Percentiles rank a stretch among this genome's conserved stretches.
Evolutionary conservation across 2,888 invertebrate species (phyloP).

Genomic region (Parnassius glacialis): DNA sequence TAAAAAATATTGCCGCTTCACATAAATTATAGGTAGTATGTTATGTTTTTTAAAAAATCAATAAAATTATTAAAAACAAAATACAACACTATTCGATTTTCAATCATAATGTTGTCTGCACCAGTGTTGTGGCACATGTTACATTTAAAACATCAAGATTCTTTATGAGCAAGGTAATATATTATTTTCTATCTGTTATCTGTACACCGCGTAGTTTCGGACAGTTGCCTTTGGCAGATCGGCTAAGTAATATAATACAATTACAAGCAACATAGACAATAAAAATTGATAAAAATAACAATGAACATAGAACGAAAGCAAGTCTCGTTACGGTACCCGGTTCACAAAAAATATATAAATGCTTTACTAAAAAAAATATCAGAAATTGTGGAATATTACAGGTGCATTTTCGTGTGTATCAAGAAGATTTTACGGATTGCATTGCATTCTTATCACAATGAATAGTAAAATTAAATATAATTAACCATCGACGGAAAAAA

Average conservation of each 20-base stretch:
- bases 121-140: too few relatives aligned
- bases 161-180: too few relatives aligned
- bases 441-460: constrained; percentile 4
- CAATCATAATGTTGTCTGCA: too few relatives aligned
- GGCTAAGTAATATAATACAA: neutral
- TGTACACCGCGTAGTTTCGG: neutral
- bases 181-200: too few relatives aligned
- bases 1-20: too few relatives aligned
- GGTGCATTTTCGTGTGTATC: neutral
- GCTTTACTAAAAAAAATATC: constrained; percentile 7
- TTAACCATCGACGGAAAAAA: neutral
- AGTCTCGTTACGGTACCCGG: too few relatives aligned
- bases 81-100: too few relatives aligned
- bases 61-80: too few relatives aligned
- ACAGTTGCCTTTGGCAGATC: neutral
- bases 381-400: neutral
- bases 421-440: neutral
- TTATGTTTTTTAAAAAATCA: too few relatives aligned
- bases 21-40: too few relatives aligned
- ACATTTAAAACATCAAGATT: too few relatives aligned
- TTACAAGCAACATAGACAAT: neutral
- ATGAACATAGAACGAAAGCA: neutral
- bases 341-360: neutral
- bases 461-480: neutral
- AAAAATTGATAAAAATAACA: neutral